Conservation (phyloP, 2,888 invertebrate genomes). For the Drosophila fungiperda region DNA sequence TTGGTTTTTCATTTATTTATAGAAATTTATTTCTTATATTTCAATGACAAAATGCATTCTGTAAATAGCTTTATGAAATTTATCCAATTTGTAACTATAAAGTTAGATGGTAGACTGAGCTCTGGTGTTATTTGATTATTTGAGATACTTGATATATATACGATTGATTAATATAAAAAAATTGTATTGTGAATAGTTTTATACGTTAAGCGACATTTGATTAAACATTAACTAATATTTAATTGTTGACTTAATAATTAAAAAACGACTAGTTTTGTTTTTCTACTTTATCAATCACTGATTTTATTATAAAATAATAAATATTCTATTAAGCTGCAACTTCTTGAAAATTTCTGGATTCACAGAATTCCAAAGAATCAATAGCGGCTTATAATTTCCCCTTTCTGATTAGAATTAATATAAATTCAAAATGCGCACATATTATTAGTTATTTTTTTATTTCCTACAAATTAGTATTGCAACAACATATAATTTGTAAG, state of each 20-base stretch:
- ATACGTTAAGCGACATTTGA: background rate
- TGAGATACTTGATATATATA: background rate
- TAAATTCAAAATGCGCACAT: background rate
- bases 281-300: background rate
- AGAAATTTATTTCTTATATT: background rate
- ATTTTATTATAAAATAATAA: background rate
- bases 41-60: background rate
- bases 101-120: background rate
- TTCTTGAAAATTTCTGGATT: background rate
- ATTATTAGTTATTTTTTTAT: slow-evolving; percentile 32
- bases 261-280: background rate
- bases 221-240: background rate
- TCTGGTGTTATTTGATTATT: background rate
- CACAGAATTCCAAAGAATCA: background rate
- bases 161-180: background rate
- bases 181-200: background rate
- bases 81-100: background rate
- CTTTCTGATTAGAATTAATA: background rate
- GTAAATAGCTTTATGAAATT: background rate
- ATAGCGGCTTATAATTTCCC: background rate
- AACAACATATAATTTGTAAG: slow-evolving; percentile 4
- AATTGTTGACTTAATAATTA: background rate
- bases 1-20: background rate
- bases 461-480: slow-evolving; percentile 1
- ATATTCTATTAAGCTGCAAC: background rate